These are phyloP conservation scores for Dicranocentrus wangi DNA, from an alignment of 2,888 invertebrate species.

Conservation along the genomic window DNA sequence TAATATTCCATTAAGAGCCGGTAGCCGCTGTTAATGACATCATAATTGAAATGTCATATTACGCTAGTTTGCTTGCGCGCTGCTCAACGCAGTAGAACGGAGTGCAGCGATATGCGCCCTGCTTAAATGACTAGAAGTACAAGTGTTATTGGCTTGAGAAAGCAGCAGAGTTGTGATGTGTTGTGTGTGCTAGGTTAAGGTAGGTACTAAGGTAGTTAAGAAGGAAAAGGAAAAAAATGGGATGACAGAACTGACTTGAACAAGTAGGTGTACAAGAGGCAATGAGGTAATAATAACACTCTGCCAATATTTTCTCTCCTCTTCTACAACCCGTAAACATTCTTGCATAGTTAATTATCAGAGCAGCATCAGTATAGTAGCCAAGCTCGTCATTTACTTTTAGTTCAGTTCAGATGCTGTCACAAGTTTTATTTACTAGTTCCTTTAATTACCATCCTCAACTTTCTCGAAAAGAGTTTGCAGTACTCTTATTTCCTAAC, in stretches of 20 bases:
- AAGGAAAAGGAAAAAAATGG: slow-evolving; percentile 12
- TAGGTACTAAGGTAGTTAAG: slow-evolving; percentile 30
- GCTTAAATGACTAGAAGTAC: not conserved
- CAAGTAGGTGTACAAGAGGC: too few relatives aligned
- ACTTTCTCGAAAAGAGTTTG: slow-evolving; percentile 60
- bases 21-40: slow-evolving; percentile 53
- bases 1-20: slow-evolving; percentile 59
- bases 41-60: slow-evolving; percentile 25
- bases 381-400: slow-evolving; percentile 17
- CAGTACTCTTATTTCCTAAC: not conserved
- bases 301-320: slow-evolving; percentile 10
- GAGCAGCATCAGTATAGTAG: too few relatives aligned
- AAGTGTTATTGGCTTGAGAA: not conserved
- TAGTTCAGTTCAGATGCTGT: slow-evolving; percentile 47
- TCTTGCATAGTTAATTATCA: slow-evolving; percentile 14
- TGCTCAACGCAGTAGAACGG: slow-evolving; percentile 26
- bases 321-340: not conserved
- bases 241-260: slow-evolving; percentile 10
- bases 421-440: slow-evolving; percentile 52
- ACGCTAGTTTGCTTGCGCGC: slow-evolving; percentile 32
- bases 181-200: slow-evolving; percentile 24
- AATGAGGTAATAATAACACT: slow-evolving; percentile 3
- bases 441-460: slow-evolving; percentile 61
- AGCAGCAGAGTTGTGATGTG: too few relatives aligned
- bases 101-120: not conserved